Evolutionary conservation across 2,888 invertebrate species (phyloP).

Genomic region (Catotricha subobsoleta): DNA sequence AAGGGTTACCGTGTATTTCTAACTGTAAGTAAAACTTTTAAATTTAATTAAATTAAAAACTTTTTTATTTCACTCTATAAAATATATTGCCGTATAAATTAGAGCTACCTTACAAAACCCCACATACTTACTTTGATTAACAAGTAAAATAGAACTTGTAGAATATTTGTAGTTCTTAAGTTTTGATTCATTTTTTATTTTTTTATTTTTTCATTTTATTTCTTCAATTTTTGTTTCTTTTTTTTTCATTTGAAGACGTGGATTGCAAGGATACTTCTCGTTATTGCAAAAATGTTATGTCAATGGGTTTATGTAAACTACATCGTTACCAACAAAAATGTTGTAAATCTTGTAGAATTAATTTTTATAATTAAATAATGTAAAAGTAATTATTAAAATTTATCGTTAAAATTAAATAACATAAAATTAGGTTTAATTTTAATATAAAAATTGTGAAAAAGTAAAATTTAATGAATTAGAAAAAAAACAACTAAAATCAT

Average conservation of each 20-base stretch:
- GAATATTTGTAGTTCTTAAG: background rate
- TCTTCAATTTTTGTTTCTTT: constrained; percentile 8
- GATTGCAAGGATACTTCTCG: constrained; percentile 66
- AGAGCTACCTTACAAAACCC: no score
- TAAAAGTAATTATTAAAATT: no score
- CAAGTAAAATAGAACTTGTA: no score
- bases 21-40: constrained; percentile 31
- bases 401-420: no score
- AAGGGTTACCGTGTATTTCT: constrained; percentile 43
- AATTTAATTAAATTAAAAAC: constrained; percentile 4
- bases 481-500: no score
- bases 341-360: constrained; percentile 63
- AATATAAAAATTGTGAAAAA: no score
- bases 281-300: constrained; percentile 71
- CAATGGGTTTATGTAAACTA: constrained; percentile 75
- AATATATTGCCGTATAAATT: no score
- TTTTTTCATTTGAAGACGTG: constrained; percentile 29
- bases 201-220: constrained; percentile 9
- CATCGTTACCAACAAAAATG: constrained; percentile 71
- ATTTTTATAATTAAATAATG: no score
- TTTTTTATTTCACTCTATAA: background rate
- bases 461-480: no score
- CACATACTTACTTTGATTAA: no score
- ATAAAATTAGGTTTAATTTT: no score
- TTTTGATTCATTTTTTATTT: constrained; percentile 6